A percentile compares a stretch with the other conserved stretches of the same genome.
Evolutionary conservation across 2,888 invertebrate genomes (phyloP).

Genomic region (Drosophila yooni): DNA sequence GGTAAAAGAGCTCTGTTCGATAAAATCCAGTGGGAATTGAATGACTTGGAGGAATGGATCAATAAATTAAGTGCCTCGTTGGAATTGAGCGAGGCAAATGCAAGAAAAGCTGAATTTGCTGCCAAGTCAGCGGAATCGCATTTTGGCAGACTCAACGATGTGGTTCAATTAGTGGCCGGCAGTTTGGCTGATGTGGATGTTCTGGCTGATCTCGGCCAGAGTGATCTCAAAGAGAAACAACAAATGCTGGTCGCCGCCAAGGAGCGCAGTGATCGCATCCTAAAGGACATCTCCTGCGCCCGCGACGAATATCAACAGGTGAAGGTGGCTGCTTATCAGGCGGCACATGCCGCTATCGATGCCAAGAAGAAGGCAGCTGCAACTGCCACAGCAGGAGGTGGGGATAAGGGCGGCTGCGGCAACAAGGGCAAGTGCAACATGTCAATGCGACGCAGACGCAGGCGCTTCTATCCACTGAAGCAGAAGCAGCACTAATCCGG

Average conservation of each 20-base stretch:
- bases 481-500: background rate
- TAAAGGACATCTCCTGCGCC: slow-evolving; percentile 87
- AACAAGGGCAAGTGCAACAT: background rate
- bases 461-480: background rate
- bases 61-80: slow-evolving; percentile 69
- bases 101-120: slow-evolving; percentile 87
- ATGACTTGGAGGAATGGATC: background rate
- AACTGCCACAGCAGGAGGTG: background rate
- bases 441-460: background rate
- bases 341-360: slow-evolving; percentile 85
- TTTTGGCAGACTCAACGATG: slow-evolving; percentile 84
- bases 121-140: slow-evolving; percentile 87
- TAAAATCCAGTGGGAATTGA: slow-evolving; percentile 4
- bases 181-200: slow-evolving; percentile 87
- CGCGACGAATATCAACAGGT: slow-evolving; percentile 88
- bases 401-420: background rate
- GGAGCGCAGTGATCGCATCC: slow-evolving; percentile 87
- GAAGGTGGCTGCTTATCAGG: slow-evolving; percentile 88
- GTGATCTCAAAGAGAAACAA: slow-evolving; percentile 88
- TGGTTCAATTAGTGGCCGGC: slow-evolving; percentile 86
- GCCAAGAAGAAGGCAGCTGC: slow-evolving; percentile 28
- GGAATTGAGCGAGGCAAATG: slow-evolving; percentile 87
- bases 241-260: slow-evolving; percentile 89
- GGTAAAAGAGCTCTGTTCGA: slow-evolving; percentile 86
- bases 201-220: slow-evolving; percentile 87